Base-by-base conservation (phyloP, 1,140 invertebrate genomes). In the Achroia grisella region DNA sequence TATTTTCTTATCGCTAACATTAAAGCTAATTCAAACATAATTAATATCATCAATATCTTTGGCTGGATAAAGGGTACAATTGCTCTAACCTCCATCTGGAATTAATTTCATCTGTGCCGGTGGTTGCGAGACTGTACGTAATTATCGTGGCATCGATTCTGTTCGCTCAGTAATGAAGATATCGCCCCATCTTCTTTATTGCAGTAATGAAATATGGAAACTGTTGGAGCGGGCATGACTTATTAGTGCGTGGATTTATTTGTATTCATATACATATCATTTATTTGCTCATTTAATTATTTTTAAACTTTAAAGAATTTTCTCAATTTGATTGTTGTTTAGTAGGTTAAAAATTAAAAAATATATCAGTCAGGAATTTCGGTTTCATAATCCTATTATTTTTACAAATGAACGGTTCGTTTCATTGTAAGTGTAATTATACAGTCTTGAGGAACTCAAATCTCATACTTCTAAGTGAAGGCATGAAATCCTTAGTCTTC, bases 151-250 rank as follows among this genome's bases (percentile, higher is more conserved):
- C 66, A 63, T 66, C 66, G 62, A 73, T 70, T 60, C 54, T 56
- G 50, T 62, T 48, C 48, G 64, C 57, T 36, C 52, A 48, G 67
- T 72, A 72, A 76, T 73, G 70, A 76, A 73, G 68, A 73, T 76
- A 73, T 73, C 63, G 59, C 47, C 60, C 42, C 57, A 60, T 73
- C 68, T 60, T 55, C 59, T 71, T 68, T 67, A 71, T 71, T 71
- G 64, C 64, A 63, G 62, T 70, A 58, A 63, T 70, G 56, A 65
- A 71, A 66, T 71, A 62, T 73, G 65, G 62, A 71, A 68, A 61
- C 64, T 57, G 44, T 63, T 56, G 48, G 44, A 54, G 44, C 46
- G 44, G 10, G 37, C 36, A 45, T 52, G 55, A 65, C 62, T 65
- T 69, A 69, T 54, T 52, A 40, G 49, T 34, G 10, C 17, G 17